Percentiles rank a stretch among this genome's conserved stretches.
phyloP scores from a whole-genome alignment of 35 echinoderm and acorn worm genomes.

The Eucidaris tribuloides region DNA sequence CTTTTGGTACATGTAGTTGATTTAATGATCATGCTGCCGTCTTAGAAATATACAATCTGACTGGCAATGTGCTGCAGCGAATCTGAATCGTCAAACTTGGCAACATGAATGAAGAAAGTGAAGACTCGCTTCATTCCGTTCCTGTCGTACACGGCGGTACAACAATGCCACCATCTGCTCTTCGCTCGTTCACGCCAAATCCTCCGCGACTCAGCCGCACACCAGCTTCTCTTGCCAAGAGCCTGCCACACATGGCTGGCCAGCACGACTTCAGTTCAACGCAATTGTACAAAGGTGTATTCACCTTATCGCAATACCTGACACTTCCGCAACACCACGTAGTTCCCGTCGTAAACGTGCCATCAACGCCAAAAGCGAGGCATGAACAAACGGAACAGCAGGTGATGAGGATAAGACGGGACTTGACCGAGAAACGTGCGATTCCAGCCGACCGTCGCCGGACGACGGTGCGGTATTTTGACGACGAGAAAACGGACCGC shows the following conservation, averaged over 20 bases:
- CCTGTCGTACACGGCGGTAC: background rate
- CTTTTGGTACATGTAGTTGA: too few species aligned
- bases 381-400: background rate
- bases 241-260: background rate
- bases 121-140: background rate
- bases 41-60: too few species aligned
- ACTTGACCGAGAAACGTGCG: background rate
- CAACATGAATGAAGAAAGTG: background rate
- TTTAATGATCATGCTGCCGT: too few species aligned
- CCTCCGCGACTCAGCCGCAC: background rate
- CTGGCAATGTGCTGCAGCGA: too few species aligned
- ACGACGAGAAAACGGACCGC: constrained; percentile 6
- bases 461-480: constrained; percentile 7
- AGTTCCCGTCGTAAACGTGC: background rate
- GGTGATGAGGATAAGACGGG: background rate
- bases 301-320: background rate
- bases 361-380: background rate
- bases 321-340: background rate
- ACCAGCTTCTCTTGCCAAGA: background rate
- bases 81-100: too few species aligned
- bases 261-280: background rate
- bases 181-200: background rate
- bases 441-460: constrained; percentile 36
- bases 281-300: background rate
- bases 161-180: background rate